These are phyloP conservation scores for Palythoa caribaeorum DNA, from an alignment of 92 coral and sea anemone genomes.

Conservation along the genomic window DNA sequence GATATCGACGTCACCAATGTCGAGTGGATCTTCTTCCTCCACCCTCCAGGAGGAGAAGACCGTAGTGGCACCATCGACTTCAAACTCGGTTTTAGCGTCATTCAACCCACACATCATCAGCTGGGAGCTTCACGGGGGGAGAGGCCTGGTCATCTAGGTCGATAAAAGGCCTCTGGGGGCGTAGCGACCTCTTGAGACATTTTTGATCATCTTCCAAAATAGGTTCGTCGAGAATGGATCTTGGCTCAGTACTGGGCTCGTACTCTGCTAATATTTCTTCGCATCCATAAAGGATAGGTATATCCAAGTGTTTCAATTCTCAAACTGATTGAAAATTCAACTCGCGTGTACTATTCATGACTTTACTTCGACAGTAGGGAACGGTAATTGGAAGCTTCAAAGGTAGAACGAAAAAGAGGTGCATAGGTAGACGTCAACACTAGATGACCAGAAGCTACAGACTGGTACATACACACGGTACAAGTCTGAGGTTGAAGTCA, in stretches of 20 bases:
- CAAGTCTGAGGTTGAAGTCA: too few relatives aligned
- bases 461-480: too few relatives aligned
- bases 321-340: constrained; percentile 4
- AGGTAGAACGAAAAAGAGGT: too few relatives aligned
- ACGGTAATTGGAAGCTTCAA: too few relatives aligned
- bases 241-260: neutral
- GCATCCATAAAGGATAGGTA: neutral
- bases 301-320: neutral
- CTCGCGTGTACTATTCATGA: too few relatives aligned
- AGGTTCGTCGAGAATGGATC: constrained; percentile 1
- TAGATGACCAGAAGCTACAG: too few relatives aligned
- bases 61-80: constrained; percentile 28
- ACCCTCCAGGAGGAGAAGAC: neutral
- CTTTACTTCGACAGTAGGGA: too few relatives aligned
- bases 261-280: neutral
- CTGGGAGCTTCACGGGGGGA: neutral
- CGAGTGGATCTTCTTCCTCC: neutral
- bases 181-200: neutral
- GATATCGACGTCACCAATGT: neutral
- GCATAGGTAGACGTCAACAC: too few relatives aligned
- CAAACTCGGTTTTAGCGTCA: neutral
- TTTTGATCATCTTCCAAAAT: neutral
- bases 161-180: neutral
- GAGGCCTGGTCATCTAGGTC: neutral
- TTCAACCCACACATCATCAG: constrained; percentile 8